phyloP scores from a whole-genome alignment of 2,888 invertebrate species.

The Tachina fera region DNA sequence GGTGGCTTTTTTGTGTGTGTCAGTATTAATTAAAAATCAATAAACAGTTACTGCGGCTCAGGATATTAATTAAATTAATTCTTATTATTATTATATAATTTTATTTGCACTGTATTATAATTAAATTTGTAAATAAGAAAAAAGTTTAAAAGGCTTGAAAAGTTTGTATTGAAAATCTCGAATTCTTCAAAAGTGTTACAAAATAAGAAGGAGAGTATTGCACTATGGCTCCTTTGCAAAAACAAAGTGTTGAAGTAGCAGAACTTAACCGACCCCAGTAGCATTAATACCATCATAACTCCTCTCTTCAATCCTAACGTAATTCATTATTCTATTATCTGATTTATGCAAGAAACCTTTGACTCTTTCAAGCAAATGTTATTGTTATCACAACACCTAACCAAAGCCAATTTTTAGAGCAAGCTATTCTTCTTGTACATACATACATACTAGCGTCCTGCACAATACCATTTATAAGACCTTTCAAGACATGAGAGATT shows the following conservation, averaged over 20 bases:
- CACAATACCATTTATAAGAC: too few species aligned
- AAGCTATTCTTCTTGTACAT: background rate
- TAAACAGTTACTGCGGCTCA: slow-evolving; percentile 41
- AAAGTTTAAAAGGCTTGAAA: too few species aligned
- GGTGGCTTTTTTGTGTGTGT: slow-evolving; percentile 18
- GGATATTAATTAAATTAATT: slow-evolving; percentile 35
- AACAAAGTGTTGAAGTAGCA: too few species aligned
- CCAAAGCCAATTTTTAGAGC: slow-evolving; percentile 7
- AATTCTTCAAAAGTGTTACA: too few species aligned
- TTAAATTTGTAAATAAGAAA: too few species aligned
- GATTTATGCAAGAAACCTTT: slow-evolving; percentile 58
- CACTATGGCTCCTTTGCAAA: too few species aligned
- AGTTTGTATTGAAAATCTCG: too few species aligned
- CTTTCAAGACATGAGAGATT: too few species aligned
- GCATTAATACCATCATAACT: background rate
- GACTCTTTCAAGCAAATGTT: slow-evolving; percentile 47
- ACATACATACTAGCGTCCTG: too few species aligned
- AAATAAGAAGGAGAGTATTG: too few species aligned
- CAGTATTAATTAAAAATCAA: slow-evolving; percentile 56
- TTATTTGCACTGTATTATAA: too few species aligned
- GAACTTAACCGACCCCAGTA: background rate
- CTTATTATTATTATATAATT: background rate
- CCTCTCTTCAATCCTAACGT: background rate
- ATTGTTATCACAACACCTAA: slow-evolving; percentile 36
- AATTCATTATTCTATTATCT: background rate